phyloP scores from a whole-genome alignment of 2,888 invertebrate species.

The Argyra leucocephala region DNA sequence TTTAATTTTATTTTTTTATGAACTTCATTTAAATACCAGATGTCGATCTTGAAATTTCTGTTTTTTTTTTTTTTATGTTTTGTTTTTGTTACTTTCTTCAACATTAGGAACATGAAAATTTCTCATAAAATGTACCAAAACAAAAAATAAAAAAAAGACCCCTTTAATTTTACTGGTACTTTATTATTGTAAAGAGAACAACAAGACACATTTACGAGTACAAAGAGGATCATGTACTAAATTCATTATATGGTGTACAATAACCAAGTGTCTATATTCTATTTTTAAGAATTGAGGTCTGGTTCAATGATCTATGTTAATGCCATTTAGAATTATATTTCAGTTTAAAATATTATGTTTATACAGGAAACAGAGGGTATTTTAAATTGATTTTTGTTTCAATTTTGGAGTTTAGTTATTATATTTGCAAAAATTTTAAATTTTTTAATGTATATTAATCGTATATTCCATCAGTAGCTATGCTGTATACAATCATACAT shows the following conservation, averaged over 20 bases:
- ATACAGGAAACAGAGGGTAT: too few species aligned
- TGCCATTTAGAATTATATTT: background rate
- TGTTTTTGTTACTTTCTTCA: too few species aligned
- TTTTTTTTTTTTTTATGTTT: background rate
- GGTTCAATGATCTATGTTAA: conserved; percentile 3
- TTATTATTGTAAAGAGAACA: too few species aligned
- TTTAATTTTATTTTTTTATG: background rate
- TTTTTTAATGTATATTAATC: too few species aligned
- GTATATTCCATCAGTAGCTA: too few species aligned
- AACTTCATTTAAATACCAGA: background rate
- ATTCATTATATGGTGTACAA: too few species aligned
- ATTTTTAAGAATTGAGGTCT: background rate
- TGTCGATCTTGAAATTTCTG: background rate
- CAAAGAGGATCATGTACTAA: too few species aligned
- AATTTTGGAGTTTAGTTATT: too few species aligned
- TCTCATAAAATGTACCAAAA: background rate
- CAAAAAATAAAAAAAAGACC: background rate
- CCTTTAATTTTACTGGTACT: background rate
- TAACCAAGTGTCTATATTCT: background rate
- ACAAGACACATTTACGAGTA: too few species aligned
- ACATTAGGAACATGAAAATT: background rate
- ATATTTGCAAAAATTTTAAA: too few species aligned
- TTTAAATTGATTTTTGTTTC: too few species aligned
- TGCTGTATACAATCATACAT: too few species aligned
- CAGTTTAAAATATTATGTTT: background rate